Base-by-base conservation (phyloP, 2,888 invertebrate genomes). In the Dioctria linearis region DNA sequence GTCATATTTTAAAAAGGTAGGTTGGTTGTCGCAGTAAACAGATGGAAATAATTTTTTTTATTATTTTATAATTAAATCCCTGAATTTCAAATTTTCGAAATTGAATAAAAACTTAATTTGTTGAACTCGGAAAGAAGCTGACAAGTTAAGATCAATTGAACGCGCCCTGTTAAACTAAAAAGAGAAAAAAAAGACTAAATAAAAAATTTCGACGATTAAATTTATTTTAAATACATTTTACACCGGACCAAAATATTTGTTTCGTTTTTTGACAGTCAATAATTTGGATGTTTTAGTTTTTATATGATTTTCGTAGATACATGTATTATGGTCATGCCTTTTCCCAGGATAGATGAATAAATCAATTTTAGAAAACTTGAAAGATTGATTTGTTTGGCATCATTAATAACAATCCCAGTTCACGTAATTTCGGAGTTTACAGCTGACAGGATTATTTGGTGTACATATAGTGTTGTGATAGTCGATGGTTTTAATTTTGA, bases 151-250 rank as follows among this genome's bases (percentile, higher is more conserved):
- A 65, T 63, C 13, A 11, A 65, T 4, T 39, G 3, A 65, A 40
- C 40, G 42, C 40, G 40, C 4, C 65, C 42, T 6, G n/a, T 37
- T 42, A 42, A 5, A n/a, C 42, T 11, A 42, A 5, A 13, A 8
- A 54, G 51, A 39, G 51, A 51, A 69, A 40, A 40, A 67, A 46
- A 69, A 69, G 51, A 13, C 51, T 9, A 69, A 69, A 69, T 69
- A 69, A 69, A 69, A 69, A 67, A 69, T 51, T 25, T 49, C 51
- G 69, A 69, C 69, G 69, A 37, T 69, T 69, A 51, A 69, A 69
- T 69, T 69, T 69, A 69, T 69, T 69, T 51, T 69, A 11, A 69
- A 69, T 69, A 51, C 69, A 69, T 39, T 69, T 51, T 69, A 69
- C 69, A 69, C 69, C 69, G 51, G 37, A 49, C 51, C 69, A 25